Conservation (phyloP, 2,888 invertebrate genomes). For the Tetropium fuscum region DNA sequence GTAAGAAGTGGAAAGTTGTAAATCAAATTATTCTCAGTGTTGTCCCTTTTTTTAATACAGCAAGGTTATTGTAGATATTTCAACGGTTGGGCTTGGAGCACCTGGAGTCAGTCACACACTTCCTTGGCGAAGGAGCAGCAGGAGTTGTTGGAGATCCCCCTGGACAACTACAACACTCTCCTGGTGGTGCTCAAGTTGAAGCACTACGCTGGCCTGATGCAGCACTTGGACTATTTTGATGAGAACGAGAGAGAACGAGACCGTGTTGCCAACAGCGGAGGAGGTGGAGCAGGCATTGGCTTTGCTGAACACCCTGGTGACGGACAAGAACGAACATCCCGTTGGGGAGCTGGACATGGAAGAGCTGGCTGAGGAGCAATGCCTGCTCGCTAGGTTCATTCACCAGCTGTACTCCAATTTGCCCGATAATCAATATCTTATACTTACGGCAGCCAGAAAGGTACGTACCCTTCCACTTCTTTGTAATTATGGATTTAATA, state of each 20-base stretch:
- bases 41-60: too few species aligned
- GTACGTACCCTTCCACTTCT: conserved; percentile 56
- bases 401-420: conserved; percentile 85
- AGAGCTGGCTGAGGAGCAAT: conserved; percentile 97
- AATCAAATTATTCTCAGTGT: too few species aligned
- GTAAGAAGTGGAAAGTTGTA: too few species aligned
- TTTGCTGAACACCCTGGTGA: conserved; percentile 88
- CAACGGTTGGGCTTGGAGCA: conserved; percentile 87
- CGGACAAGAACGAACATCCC: conserved; percentile 80
- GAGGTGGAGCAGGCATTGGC: conserved; percentile 73
- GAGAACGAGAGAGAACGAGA: conserved; percentile 92
- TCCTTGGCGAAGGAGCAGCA: conserved; percentile 93
- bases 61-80: conserved; percentile 72
- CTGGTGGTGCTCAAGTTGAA: conserved; percentile 87
- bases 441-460: conserved; percentile 89
- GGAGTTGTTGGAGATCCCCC: conserved; percentile 92
- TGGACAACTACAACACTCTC: conserved; percentile 94
- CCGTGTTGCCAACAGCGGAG: conserved; percentile 87
- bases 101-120: conserved; percentile 80
- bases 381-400: conserved; percentile 88
- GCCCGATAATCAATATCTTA: conserved; percentile 90
- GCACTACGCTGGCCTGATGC: conserved; percentile 78
- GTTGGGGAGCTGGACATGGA: conserved; percentile 79
- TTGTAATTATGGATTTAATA: not conserved
- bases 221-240: conserved; percentile 89